phyloP scores from a whole-genome alignment of 92 coral and sea anemone genomes.

The Bergia puertoricense region DNA sequence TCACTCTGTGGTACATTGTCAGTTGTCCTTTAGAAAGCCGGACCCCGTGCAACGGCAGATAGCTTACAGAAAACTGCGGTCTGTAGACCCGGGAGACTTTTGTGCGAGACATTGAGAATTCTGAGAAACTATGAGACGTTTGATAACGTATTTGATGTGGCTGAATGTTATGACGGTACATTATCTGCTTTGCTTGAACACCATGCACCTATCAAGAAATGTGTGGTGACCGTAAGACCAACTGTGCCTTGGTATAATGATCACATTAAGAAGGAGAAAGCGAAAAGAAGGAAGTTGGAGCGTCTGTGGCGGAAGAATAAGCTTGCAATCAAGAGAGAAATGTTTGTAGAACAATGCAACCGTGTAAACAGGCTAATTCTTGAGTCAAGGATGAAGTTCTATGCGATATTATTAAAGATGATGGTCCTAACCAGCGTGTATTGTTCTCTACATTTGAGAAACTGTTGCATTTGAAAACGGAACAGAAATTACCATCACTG shows the following conservation, averaged over 20 bases:
- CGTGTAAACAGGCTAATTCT: constrained; percentile 34
- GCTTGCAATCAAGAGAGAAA: constrained; percentile 14
- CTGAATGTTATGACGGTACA: constrained; percentile 32
- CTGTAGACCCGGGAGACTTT: constrained; percentile 8
- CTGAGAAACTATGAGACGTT: too few species aligned
- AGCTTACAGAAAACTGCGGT: constrained; percentile 31
- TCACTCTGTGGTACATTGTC: constrained; percentile 50
- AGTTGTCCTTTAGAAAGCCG: constrained; percentile 28
- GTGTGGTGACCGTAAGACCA: constrained; percentile 41
- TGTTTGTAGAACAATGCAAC: constrained; percentile 41
- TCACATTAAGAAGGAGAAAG: constrained; percentile 21
- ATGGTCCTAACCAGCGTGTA: too few species aligned
- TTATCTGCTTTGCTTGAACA: constrained; percentile 24
- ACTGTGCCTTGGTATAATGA: constrained; percentile 51
- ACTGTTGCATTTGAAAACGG: too few species aligned
- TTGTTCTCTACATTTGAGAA: too few species aligned
- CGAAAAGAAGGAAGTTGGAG: constrained; percentile 25
- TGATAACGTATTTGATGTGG: constrained; percentile 35
- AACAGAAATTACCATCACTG: too few species aligned
- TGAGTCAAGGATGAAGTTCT: constrained; percentile 39
- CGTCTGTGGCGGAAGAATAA: constrained; percentile 31
- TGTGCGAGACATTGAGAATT: constrained; percentile 30
- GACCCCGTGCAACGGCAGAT: constrained; percentile 1
- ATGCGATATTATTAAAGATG: neutral
- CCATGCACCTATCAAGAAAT: constrained; percentile 44